A percentile compares a stretch with the other conserved stretches of the same genome.
phyloP scores from a whole-genome alignment of 1,140 invertebrate species.

The Bradysia coprophila region DNA sequence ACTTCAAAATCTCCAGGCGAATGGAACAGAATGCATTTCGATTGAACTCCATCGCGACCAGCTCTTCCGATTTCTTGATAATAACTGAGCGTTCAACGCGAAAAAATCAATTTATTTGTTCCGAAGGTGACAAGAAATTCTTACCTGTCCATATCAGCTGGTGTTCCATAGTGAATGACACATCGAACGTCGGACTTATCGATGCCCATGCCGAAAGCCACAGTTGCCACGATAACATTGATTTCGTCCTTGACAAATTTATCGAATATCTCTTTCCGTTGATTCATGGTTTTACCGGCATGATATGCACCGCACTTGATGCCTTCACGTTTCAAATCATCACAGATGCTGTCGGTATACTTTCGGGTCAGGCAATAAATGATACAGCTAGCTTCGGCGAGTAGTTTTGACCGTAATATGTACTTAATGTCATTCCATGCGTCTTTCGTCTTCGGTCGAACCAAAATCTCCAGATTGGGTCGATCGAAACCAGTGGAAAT shows the following conservation, averaged over 20 bases:
- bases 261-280: slow-evolving; percentile 34
- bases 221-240: slow-evolving; percentile 67
- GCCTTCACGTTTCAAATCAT: slow-evolving; percentile 33
- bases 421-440: slow-evolving; percentile 44
- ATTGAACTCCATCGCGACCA: slow-evolving; percentile 46
- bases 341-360: slow-evolving; percentile 25
- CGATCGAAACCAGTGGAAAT: slow-evolving; percentile 47
- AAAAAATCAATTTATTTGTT: neutral
- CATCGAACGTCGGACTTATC: slow-evolving; percentile 74
- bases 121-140: slow-evolving; percentile 27
- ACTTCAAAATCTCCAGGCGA: slow-evolving; percentile 33
- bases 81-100: too few species aligned
- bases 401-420: slow-evolving; percentile 44
- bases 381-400: slow-evolving; percentile 45
- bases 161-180: slow-evolving; percentile 39
- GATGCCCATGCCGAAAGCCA: slow-evolving; percentile 72
- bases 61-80: neutral
- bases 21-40: slow-evolving; percentile 60
- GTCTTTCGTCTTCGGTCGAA: slow-evolving; percentile 31
- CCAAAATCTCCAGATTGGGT: slow-evolving; percentile 49
- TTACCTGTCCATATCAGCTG: slow-evolving; percentile 37
- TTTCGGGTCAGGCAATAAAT: slow-evolving; percentile 62
- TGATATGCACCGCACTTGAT: slow-evolving; percentile 37
- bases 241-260: slow-evolving; percentile 41
- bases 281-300: slow-evolving; percentile 28